Percentiles rank a stretch among this genome's conserved stretches.
Evolutionary conservation across 2,797 vertebrate species (phyloP).

Genomic region (Peromyscus aztecus): DNA sequence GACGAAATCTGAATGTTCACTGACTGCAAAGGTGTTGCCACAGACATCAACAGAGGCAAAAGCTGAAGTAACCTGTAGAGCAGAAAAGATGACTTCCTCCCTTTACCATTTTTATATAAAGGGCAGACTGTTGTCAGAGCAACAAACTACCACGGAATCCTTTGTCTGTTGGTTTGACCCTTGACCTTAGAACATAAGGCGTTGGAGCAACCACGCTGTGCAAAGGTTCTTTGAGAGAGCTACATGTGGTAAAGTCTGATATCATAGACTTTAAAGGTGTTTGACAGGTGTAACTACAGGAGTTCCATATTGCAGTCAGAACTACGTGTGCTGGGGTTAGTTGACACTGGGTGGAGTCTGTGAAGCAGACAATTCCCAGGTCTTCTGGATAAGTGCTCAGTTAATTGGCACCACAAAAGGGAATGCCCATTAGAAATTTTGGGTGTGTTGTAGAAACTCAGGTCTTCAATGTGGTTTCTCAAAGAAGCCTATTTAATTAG

Average conservation of each 20-base stretch:
- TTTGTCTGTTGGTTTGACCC: conserved; percentile 59
- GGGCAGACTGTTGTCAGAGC: background rate
- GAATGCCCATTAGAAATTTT: background rate
- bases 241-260: background rate
- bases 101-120: background rate
- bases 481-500: background rate
- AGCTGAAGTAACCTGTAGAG: background rate
- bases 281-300: background rate
- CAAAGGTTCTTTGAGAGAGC: background rate
- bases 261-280: background rate
- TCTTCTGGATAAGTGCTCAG: background rate
- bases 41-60: background rate
- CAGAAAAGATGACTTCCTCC: background rate
- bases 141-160: conserved; percentile 73
- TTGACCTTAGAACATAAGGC: conserved; percentile 46
- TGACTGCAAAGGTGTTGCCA: background rate
- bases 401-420: background rate
- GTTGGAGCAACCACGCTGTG: background rate
- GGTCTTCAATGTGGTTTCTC: background rate
- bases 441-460: background rate
- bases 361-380: conserved; percentile 1
- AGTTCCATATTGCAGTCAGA: background rate
- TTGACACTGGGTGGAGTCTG: background rate
- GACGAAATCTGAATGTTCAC: background rate
- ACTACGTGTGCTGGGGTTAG: background rate